phyloP scores from a whole-genome alignment of 2,113 vertebrate species.

The Proterorhinus semilunaris region DNA sequence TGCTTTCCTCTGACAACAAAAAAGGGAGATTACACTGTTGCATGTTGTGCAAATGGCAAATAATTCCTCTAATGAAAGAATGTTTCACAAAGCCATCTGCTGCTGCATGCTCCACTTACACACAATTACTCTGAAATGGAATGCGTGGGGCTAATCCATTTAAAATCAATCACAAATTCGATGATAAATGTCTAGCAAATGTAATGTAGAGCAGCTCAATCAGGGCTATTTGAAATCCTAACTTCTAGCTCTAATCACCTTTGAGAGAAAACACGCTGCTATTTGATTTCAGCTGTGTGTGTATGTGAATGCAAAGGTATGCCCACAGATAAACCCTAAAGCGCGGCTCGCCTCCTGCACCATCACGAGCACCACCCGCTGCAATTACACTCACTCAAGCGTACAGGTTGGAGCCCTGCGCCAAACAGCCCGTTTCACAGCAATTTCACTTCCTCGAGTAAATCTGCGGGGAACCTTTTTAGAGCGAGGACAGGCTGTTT shows the following conservation, averaged over 20 bases:
- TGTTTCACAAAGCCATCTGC: slow-evolving; percentile 45
- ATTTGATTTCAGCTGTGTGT: slow-evolving; percentile 78
- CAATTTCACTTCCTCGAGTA: slow-evolving; percentile 85
- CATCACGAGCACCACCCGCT: slow-evolving; percentile 12
- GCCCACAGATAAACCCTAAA: slow-evolving; percentile 75
- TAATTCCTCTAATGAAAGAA: slow-evolving; percentile 58
- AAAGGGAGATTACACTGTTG: slow-evolving; percentile 29
- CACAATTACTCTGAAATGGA: slow-evolving; percentile 50
- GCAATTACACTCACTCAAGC: slow-evolving; percentile 87
- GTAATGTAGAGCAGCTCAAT: slow-evolving; percentile 75
- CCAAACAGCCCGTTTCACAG: slow-evolving; percentile 86
- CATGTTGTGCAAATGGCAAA: slow-evolving; percentile 47
- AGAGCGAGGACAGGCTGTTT: slow-evolving; percentile 89
- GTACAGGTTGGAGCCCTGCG: slow-evolving; percentile 75
- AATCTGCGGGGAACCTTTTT: slow-evolving; percentile 81
- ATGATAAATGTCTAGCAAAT: slow-evolving; percentile 75
- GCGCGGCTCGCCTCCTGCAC: slow-evolving; percentile 60
- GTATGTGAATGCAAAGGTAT: slow-evolving; percentile 77
- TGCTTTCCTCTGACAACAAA: slow-evolving; percentile 28
- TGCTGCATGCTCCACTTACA: slow-evolving; percentile 49
- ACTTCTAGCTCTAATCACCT: slow-evolving; percentile 80
- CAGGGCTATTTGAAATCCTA: slow-evolving; percentile 76
- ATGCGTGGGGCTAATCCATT: slow-evolving; percentile 50
- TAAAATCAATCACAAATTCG: slow-evolving; percentile 56
- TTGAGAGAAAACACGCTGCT: slow-evolving; percentile 76